Evolutionary conservation across 2,888 invertebrate species (phyloP).

Genomic region (Heliconius ethilla): DNA sequence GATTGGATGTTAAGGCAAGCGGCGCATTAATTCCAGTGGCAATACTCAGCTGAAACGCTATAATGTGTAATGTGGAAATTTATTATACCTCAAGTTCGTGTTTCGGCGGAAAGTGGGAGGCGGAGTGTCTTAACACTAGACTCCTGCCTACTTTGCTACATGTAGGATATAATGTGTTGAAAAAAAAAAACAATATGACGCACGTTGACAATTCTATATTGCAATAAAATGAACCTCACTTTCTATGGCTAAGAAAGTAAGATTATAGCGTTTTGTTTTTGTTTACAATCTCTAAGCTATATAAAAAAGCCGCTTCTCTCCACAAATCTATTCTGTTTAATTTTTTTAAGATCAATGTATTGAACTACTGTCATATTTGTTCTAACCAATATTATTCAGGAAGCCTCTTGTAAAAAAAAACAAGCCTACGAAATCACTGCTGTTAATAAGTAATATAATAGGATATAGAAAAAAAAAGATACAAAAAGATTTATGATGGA

Average conservation of each 20-base stretch:
- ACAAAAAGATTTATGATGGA: too few species aligned
- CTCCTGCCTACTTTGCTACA: too few species aligned
- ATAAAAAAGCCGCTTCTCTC: background rate
- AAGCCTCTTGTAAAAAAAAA: background rate
- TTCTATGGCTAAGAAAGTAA: background rate
- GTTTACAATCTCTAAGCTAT: background rate
- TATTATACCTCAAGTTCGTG: conserved; percentile 56
- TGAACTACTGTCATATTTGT: background rate
- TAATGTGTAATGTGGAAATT: conserved; percentile 70
- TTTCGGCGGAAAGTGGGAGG: too few species aligned
- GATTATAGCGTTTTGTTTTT: background rate
- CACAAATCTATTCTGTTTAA: background rate
- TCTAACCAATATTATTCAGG: background rate
- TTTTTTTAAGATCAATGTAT: background rate
- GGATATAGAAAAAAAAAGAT: background rate
- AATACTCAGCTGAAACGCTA: conserved; percentile 61
- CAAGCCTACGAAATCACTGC: too few species aligned
- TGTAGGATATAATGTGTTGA: too few species aligned
- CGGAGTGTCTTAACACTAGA: too few species aligned
- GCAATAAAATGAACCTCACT: background rate
- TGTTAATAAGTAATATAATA: background rate
- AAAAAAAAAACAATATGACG: too few species aligned
- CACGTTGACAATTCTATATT: background rate
- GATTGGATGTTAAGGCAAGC: conserved; percentile 65
- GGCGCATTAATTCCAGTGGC: conserved; percentile 71